Evolutionary conservation across 2,797 vertebrate genomes (phyloP), one percentile per base, ranked within the genome.

Genomic region (Mergus octosetaceus): DNA sequence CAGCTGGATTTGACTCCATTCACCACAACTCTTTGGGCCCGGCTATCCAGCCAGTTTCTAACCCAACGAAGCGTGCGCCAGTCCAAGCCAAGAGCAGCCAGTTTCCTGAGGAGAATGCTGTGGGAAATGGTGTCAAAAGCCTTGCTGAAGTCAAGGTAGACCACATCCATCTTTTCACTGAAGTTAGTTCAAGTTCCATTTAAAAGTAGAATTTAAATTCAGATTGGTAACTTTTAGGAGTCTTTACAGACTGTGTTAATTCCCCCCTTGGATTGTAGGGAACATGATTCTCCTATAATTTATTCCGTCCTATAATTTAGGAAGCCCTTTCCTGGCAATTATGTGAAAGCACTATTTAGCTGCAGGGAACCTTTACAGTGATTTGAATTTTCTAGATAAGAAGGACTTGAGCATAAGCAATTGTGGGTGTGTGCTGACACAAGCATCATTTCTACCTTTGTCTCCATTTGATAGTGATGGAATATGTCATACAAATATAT

Each of bases 231-330:
- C 80, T 93, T 92, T 61, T 10, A 65, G 77, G 88, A 73, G 34
- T 51, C 87, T 79, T 62, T 36, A 71, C 61, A 74, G 70, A 43
- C 71, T 93, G 85, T 92, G 39, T 91, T 87, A 95, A 84, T 94
- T 78, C 85, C 36, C 68, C 85, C 41, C n/a, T 97, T 94, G 87
- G 68, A 93, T 20, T 85, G 81, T 65, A 85, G 43, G 47, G 77
- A 95, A 89, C n/a, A 92, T 86, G 95, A 93, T 96, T 95, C 76
- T 82, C 79, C 82, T 87, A 32, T 94, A 89, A 94, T 94, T 96
- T 96, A 66, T 94, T 75, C 71, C 94, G 39, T 94, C 70, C 91
- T 69, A 74, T 84, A 94, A 96, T 72, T 93, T 95, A 81, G 73
- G 34, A 92, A 87, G 60, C 89, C 87, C 89, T 96, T 84, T 95